A percentile compares a stretch with the other conserved stretches of the same genome.
These are phyloP conservation scores for Colletes latitarsis DNA, from an alignment of 1,140 invertebrate species.

Conservation along the genomic window DNA sequence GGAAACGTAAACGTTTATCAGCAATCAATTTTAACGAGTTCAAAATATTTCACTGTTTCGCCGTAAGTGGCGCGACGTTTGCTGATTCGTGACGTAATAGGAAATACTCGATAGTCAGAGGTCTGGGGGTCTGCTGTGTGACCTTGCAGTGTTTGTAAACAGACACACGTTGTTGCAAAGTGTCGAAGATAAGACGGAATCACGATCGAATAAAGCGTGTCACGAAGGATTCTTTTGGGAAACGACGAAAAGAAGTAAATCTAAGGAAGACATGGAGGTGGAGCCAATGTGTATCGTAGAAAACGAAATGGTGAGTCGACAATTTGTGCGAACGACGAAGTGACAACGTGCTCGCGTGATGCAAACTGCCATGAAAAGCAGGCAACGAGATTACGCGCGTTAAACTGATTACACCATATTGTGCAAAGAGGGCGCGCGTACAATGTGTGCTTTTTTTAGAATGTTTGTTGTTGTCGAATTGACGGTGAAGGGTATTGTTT, in stretches of 20 bases:
- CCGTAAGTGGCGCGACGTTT: slow-evolving; percentile 40
- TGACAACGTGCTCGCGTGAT: slow-evolving; percentile 65
- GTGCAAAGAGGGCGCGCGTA: slow-evolving; percentile 56
- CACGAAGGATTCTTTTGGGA: slow-evolving; percentile 4
- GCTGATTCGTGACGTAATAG: slow-evolving; percentile 69
- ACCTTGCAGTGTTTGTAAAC: slow-evolving; percentile 81
- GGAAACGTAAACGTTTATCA: neutral
- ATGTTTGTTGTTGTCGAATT: neutral
- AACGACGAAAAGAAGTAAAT: neutral
- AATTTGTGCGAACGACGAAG: slow-evolving; percentile 35
- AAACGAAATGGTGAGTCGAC: slow-evolving; percentile 76
- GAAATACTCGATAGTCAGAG: slow-evolving; percentile 47
- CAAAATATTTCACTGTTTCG: neutral
- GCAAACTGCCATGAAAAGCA: slow-evolving; percentile 57
- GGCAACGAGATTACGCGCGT: slow-evolving; percentile 49
- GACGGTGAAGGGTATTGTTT: slow-evolving; percentile 65
- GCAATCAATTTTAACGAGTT: neutral
- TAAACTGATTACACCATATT: slow-evolving; percentile 61
- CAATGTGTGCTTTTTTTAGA: neutral
- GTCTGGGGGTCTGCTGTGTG: slow-evolving; percentile 74
- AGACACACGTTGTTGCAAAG: slow-evolving; percentile 77
- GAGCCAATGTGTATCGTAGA: slow-evolving; percentile 75
- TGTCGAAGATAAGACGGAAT: slow-evolving; percentile 51
- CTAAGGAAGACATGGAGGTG: slow-evolving; percentile 68
- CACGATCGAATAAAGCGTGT: slow-evolving; percentile 32